phyloP scores from a whole-genome alignment of 2,113 vertebrate species.

The Myotis davidii region DNA sequence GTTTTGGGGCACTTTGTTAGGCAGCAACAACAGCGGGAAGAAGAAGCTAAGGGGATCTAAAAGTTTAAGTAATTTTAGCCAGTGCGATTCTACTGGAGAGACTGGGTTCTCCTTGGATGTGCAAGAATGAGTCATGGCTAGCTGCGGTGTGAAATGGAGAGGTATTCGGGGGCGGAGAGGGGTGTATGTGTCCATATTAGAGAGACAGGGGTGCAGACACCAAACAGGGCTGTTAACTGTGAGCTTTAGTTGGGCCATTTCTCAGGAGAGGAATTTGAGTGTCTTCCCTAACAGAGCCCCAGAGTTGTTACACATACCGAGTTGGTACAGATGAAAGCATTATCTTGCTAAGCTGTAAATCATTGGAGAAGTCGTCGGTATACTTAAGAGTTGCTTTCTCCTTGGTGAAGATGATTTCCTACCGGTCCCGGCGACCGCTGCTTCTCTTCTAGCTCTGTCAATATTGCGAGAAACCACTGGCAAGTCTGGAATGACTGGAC shows the following conservation, averaged over 20 bases:
- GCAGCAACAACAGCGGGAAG: neutral
- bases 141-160: neutral
- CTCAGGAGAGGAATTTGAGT: neutral
- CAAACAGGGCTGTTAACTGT: neutral
- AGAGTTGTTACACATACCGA: neutral
- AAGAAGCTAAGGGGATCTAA: neutral
- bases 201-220: neutral
- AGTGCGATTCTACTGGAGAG: neutral
- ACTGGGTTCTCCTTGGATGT: rapidly evolving
- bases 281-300: neutral
- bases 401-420: neutral
- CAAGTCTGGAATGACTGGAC: neutral
- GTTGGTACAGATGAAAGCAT: neutral
- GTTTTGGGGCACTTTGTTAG: neutral
- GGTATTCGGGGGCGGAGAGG: rapidly evolving
- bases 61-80: neutral
- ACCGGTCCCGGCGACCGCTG: neutral
- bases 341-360: neutral
- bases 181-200: too few relatives aligned
- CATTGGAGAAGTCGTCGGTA: neutral
- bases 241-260: neutral
- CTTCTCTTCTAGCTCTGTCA: neutral
- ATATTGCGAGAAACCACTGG: neutral
- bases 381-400: neutral
- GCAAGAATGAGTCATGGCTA: neutral